Evolutionary conservation across 2,797 vertebrate genomes (phyloP), one percentile per base, ranked within the genome.

Genomic region (Sylvilagus floridanus): DNA sequence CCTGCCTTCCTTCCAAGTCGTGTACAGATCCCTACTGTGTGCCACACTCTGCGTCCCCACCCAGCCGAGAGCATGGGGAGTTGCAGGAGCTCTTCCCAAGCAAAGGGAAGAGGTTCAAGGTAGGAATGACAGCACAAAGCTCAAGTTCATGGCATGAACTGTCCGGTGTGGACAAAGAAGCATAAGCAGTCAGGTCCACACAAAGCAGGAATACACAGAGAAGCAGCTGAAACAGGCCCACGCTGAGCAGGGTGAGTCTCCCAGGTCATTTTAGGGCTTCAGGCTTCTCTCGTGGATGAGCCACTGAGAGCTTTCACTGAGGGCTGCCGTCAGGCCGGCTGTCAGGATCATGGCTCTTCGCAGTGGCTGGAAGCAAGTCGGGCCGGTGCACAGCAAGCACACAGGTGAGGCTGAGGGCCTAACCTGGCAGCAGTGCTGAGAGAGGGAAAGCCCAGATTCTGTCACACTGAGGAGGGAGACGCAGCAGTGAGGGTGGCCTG

Each of bases 1-100:
- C 26, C 13, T 13, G 68, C 19, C n/a, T 24, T 71, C 84, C 68
- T 95, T 86, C 90, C 37, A 6, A 76, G 94, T 54, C 30, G 52
- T 0, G 2, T 0, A 24, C 0, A 7, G 24, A 79, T 14, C 19
- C 60, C 52, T 30, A 30, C 71, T n/a, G 26, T 10, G 21, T 19
- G 65, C 69, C 88, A 62, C 52, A 16, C 42, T 52, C 63, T 4
- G 4, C 1, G 4, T 28, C n/a, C 63, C 47, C 75, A 65, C 1
- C 0, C 35, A 72, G 19, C 13, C 11, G 12, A 65, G 66, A 3
- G 54, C 26, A 12, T 0, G 1, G 35, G 14, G 12, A 52, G 22
- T 16, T 42, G 32, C 12, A 1, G 30, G 5, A 17, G 12, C 30
- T 37, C 62, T 47, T 3, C 26, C 3, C 30, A 69, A 26, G n/a